Base-by-base conservation (phyloP, 2,888 invertebrate species). In the Stenolophus ochropezus region DNA sequence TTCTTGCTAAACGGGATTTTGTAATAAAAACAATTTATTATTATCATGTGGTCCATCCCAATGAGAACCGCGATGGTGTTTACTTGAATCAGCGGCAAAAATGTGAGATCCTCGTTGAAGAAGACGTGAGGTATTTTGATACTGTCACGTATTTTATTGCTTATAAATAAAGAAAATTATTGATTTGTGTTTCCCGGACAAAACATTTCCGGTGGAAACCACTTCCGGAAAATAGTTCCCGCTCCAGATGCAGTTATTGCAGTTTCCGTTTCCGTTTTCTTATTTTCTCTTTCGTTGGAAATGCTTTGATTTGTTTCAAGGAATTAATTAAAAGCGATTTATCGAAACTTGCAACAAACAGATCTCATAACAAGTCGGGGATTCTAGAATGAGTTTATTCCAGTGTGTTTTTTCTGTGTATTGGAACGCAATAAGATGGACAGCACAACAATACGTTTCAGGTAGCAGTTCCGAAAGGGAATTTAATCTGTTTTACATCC, bases 401-500 rank as follows among this genome's bases (percentile, higher is more conserved):
- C 33, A 2, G 27, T 65, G 0, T 65, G 25, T 8, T 33, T 65
- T 65, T 2, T 33, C 2, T 27, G 0, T 16, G 21, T 73, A 73
- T 73, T 73, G 49, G 49, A 73, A 73, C 21, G 49, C 47, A 73
- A 73, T 47, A 73, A 21, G 49, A 73, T 73, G 49, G 73, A 49
- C 73, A 73, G 21, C 71, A 21, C 49, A 47, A 49, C 47, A 73
- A 73, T 49, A 49, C 73, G 18, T 79, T 4, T 16, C 69, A 51
- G 77, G 61, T 49, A 42, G 23, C 73, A 69, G 53, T 73, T 73
- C 42, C 56, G 23, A 80, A 21, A 56, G 47, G 73, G 56, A 80
- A 80, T 80, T 80, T 73, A 80, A 73, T 80, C 73, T 56, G 33
- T 73, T 73, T 73, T 42, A 47, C 58, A 58, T 80, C 73, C 73